A percentile compares a stretch with the other conserved stretches of the same genome.
Conservation (phyloP, 2,113 vertebrate genomes). For the Hemiprocne comata region DNA sequence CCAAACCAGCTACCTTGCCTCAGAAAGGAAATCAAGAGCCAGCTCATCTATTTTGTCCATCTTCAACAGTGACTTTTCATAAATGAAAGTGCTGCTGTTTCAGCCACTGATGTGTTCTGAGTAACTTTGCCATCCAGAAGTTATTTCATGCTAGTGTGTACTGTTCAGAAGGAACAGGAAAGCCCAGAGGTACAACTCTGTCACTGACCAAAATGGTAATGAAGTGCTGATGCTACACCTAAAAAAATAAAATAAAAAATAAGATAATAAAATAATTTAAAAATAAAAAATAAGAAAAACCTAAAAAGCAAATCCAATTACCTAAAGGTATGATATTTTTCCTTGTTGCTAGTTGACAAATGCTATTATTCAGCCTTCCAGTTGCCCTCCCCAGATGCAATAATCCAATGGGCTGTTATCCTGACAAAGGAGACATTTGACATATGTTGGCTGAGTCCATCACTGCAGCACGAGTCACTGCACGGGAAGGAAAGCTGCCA, state of each 20-base stretch:
- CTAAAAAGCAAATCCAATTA: not conserved
- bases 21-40: not conserved
- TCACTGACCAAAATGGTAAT: not conserved
- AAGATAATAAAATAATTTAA: no score
- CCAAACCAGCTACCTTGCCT: not conserved
- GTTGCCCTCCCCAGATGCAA: not conserved
- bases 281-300: not conserved
- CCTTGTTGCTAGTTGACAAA: not conserved
- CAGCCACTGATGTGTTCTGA: not conserved
- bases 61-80: no score
- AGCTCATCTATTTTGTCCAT: not conserved
- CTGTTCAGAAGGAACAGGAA: accelerated
- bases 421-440: not conserved
- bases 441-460: not conserved
- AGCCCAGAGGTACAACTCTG: not conserved
- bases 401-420: not conserved
- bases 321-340: not conserved
- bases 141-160: accelerated
- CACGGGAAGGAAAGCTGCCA: not conserved
- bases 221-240: not conserved
- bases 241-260: not conserved
- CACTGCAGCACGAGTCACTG: not conserved
- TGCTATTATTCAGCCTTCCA: not conserved
- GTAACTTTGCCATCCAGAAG: not conserved
- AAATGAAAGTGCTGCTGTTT: not conserved